A percentile compares a stretch with the other conserved stretches of the same genome.
Evolutionary conservation across 23 tunicate species (phyloP).

Genomic region (Ciona savignyi): DNA sequence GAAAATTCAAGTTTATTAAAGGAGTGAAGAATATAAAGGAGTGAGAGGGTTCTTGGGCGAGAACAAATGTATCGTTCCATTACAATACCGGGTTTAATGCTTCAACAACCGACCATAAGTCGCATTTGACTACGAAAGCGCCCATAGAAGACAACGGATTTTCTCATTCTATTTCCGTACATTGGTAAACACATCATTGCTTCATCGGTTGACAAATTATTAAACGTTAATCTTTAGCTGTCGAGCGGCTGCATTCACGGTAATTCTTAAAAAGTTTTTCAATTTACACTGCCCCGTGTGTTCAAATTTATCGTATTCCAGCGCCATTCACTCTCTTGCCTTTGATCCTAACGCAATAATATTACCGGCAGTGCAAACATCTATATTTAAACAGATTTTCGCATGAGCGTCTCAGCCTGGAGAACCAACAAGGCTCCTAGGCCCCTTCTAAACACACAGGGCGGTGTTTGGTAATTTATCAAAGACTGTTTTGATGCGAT

Average conservation of each 20-base stretch:
- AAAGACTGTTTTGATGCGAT: not conserved
- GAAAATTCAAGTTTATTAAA: no score
- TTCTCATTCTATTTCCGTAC: no score
- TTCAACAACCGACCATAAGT: no score
- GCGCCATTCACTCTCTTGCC: constrained; percentile 2
- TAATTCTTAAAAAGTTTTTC: not conserved
- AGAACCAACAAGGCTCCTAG: not conserved
- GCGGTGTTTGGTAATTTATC: not conserved
- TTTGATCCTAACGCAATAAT: constrained; percentile 18
- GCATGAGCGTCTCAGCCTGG: not conserved
- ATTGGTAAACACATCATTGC: not conserved
- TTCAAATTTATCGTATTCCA: not conserved
- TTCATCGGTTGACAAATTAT: not conserved
- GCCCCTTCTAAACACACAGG: not conserved
- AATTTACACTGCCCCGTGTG: constrained; percentile 13
- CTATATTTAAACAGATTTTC: constrained; percentile 29
- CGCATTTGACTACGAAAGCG: no score
- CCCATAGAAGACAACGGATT: no score
- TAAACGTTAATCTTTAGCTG: not conserved
- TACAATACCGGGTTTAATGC: no score
- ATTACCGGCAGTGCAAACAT: constrained; percentile 26
- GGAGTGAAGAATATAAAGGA: no score
- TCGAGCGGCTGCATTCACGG: not conserved
- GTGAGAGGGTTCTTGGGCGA: no score
- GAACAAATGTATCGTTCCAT: no score